phyloP scores from a whole-genome alignment of 2,888 invertebrate genomes.

The Drosophila nr. perissopoda region DNA sequence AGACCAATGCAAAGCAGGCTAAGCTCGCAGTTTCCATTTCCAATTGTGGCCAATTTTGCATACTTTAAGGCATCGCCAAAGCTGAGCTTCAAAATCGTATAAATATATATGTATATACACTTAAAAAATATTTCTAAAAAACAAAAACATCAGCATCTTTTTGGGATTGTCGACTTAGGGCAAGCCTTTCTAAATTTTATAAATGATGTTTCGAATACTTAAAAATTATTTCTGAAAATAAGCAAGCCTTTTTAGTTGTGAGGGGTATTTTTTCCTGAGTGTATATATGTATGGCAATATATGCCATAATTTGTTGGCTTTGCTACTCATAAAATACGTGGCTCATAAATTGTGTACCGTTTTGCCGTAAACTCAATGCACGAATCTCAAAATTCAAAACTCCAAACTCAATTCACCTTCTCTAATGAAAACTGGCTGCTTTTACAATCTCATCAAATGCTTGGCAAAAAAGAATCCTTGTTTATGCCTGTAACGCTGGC shows the following conservation, averaged over 20 bases:
- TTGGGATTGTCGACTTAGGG: too few relatives aligned
- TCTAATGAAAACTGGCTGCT: constrained; percentile 61
- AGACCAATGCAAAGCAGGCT: not conserved
- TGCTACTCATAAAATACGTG: constrained; percentile 35
- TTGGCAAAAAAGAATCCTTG: constrained; percentile 46
- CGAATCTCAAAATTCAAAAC: constrained; percentile 23
- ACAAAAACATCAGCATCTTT: too few relatives aligned
- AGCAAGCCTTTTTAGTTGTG: too few relatives aligned
- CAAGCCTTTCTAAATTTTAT: too few relatives aligned
- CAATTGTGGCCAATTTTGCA: constrained; percentile 28
- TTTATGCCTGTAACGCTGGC: constrained; percentile 51
- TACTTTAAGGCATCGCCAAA: constrained; percentile 45
- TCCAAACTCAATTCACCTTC: constrained; percentile 68
- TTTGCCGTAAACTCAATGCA: constrained; percentile 34
- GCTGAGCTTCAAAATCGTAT: constrained; percentile 6
- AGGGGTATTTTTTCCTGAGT: too few relatives aligned
- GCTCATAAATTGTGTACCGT: constrained; percentile 31
- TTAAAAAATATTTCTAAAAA: accelerated
- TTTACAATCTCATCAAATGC: constrained; percentile 72
- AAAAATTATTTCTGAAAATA: too few relatives aligned
- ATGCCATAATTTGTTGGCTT: not conserved
- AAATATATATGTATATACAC: not conserved
- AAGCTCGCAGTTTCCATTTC: constrained; percentile 20
- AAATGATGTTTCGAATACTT: too few relatives aligned
- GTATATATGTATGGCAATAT: not conserved